A percentile compares a stretch with the other conserved stretches of the same genome.
Conservation (phyloP, 2,113 vertebrate genomes). For the Ictalurus furcatus region DNA sequence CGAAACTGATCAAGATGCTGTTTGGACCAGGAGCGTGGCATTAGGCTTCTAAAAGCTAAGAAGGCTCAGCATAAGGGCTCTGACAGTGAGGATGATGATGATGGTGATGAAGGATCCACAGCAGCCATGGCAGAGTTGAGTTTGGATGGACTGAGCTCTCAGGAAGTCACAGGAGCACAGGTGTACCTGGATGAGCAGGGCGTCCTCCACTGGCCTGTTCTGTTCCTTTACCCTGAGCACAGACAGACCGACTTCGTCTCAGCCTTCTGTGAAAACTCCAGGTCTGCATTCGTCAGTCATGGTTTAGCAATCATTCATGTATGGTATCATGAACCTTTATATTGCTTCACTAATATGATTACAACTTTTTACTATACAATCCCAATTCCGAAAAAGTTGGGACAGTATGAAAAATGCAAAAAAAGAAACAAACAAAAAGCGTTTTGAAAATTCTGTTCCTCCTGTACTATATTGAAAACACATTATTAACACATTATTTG, state of each 20-base stretch:
- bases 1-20: neutral
- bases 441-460: too few relatives aligned
- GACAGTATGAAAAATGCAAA: too few relatives aligned
- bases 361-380: neutral
- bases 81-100: constrained; percentile 68
- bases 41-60: constrained; percentile 71
- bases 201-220: constrained; percentile 86
- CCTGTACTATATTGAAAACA: too few relatives aligned
- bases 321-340: neutral
- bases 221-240: constrained; percentile 92
- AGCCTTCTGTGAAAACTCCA: constrained; percentile 85
- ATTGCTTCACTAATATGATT: neutral
- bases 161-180: constrained; percentile 72
- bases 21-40: constrained; percentile 78
- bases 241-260: constrained; percentile 90
- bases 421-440: too few relatives aligned
- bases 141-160: constrained; percentile 73
- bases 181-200: constrained; percentile 82
- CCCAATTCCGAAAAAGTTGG: too few relatives aligned
- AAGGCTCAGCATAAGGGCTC: constrained; percentile 53
- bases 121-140: constrained; percentile 66
- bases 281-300: constrained; percentile 66
- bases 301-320: neutral
- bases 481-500: too few relatives aligned
- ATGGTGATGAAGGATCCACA: constrained; percentile 58